Percentiles rank a stretch among this genome's conserved stretches.
Conservation (phyloP, 1,140 invertebrate species). For the Palaemon carinicauda region DNA sequence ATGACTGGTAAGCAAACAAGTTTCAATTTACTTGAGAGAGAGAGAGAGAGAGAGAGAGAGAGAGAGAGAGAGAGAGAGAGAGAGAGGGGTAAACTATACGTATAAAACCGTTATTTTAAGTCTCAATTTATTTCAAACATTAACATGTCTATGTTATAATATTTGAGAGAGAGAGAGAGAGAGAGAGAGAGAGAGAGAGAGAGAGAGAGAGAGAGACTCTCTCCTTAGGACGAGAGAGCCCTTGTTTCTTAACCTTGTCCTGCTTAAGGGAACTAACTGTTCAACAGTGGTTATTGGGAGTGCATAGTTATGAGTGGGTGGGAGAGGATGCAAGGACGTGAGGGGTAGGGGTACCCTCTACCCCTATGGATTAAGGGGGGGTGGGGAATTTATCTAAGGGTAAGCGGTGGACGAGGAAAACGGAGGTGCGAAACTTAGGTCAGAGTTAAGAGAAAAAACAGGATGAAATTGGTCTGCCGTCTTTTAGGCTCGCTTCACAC, state of each 20-base stretch:
- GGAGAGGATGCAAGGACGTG: neutral
- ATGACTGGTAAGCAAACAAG: too few relatives aligned
- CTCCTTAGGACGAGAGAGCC: neutral
- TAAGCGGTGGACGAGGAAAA: neutral
- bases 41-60: too few relatives aligned
- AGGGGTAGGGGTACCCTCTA: neutral
- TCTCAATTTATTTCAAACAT: too few relatives aligned
- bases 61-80: neutral
- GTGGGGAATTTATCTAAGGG: neutral
- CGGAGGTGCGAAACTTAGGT: neutral
- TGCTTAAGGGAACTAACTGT: neutral
- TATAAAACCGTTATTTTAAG: too few relatives aligned
- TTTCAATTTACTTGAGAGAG: too few relatives aligned
- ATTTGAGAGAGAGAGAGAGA: neutral
- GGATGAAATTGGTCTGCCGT: too few relatives aligned
- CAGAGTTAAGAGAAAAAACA: too few relatives aligned
- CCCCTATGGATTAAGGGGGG: neutral
- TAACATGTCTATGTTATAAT: too few relatives aligned
- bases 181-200: too few relatives aligned
- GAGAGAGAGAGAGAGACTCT: too few relatives aligned
- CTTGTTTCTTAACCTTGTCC: neutral
- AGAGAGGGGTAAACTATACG: too few relatives aligned
- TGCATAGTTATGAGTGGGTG: neutral
- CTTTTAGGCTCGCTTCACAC: too few relatives aligned
- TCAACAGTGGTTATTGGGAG: neutral